phyloP scores from a whole-genome alignment of 2,888 invertebrate genomes.

The Torymus auratus region DNA sequence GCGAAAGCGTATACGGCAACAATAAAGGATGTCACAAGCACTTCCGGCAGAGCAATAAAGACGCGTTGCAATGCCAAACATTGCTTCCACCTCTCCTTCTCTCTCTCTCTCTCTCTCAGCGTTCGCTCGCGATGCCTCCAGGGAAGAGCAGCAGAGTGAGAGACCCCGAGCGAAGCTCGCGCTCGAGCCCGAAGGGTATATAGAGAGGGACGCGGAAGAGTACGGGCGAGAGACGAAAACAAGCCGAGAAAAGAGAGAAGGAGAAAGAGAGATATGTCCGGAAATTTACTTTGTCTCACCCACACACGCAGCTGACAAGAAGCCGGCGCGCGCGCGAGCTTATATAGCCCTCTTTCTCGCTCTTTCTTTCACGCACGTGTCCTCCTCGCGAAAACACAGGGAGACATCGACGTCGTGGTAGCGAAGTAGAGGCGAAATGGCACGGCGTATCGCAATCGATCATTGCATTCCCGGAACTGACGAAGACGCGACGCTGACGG shows the following conservation, averaged over 20 bases:
- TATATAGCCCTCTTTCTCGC: not conserved
- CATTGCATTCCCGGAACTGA: conserved; percentile 16
- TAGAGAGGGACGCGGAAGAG: conserved; percentile 13
- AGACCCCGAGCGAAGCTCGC: not conserved
- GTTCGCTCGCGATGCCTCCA: conserved; percentile 39
- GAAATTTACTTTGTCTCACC: conserved; percentile 62
- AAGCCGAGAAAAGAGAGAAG: conserved; percentile 26
- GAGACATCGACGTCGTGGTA: not conserved
- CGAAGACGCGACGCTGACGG: not conserved
- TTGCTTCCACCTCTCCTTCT: conserved; percentile 39
- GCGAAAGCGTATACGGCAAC: conserved; percentile 58
- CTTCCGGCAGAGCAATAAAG: conserved; percentile 63
- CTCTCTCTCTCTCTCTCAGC: not conserved
- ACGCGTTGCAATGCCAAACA: conserved; percentile 62
- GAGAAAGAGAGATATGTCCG: conserved; percentile 50
- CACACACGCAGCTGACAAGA: conserved; percentile 56
- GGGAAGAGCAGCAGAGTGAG: conserved; percentile 15
- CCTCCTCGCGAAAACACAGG: not conserved
- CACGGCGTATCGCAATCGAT: conserved; percentile 36
- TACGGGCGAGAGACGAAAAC: conserved; percentile 50
- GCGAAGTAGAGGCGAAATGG: not conserved
- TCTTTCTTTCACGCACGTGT: not conserved
- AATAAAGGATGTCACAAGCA: conserved; percentile 64
- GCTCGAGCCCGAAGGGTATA: conserved; percentile 1
- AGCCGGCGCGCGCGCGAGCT: conserved; percentile 18